A percentile compares a stretch with the other conserved stretches of the same genome.
phyloP scores from a whole-genome alignment of 2,113 vertebrate species.

The Cathartes aura region DNA sequence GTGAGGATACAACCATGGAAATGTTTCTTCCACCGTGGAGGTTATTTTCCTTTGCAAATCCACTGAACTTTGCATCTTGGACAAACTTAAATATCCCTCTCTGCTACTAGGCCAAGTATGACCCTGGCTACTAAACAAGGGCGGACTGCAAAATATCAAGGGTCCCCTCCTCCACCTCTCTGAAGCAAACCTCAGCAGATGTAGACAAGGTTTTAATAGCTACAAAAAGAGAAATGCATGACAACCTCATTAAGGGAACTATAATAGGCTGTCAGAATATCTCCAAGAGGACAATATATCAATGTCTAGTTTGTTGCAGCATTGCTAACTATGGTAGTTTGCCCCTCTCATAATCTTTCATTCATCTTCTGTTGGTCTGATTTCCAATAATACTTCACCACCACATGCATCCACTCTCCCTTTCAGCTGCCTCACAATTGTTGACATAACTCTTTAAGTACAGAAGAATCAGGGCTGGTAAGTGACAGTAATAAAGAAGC shows the following conservation, averaged over 20 bases:
- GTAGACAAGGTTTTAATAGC: slow-evolving; percentile 81
- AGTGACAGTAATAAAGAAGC: slow-evolving; percentile 84
- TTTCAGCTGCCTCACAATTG: slow-evolving; percentile 82
- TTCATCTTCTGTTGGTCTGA: slow-evolving; percentile 72
- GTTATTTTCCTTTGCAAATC: slow-evolving; percentile 24
- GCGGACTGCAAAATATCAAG: slow-evolving; percentile 9
- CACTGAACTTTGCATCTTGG: slow-evolving; percentile 10
- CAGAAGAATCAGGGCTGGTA: slow-evolving; percentile 76
- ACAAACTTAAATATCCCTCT: not conserved
- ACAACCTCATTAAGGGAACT: slow-evolving; percentile 79
- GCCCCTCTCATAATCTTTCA: slow-evolving; percentile 69
- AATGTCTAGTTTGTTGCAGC: slow-evolving; percentile 74
- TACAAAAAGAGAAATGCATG: slow-evolving; percentile 80
- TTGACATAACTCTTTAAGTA: slow-evolving; percentile 80
- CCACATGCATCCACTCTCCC: slow-evolving; percentile 75
- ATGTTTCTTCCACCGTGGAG: slow-evolving; percentile 8
- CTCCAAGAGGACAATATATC: slow-evolving; percentile 77
- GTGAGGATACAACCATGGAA: not conserved
- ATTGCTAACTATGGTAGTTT: slow-evolving; percentile 61
- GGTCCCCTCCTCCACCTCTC: not conserved
- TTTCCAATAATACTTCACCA: slow-evolving; percentile 73
- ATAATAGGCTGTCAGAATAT: slow-evolving; percentile 74
- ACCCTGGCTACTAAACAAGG: not conserved
- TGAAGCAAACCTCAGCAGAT: slow-evolving; percentile 78
- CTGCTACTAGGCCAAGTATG: not conserved